Percentiles rank a stretch among this genome's conserved stretches.
Conservation (phyloP, 2,888 invertebrate genomes). For the Leptopterna dolabrata region DNA sequence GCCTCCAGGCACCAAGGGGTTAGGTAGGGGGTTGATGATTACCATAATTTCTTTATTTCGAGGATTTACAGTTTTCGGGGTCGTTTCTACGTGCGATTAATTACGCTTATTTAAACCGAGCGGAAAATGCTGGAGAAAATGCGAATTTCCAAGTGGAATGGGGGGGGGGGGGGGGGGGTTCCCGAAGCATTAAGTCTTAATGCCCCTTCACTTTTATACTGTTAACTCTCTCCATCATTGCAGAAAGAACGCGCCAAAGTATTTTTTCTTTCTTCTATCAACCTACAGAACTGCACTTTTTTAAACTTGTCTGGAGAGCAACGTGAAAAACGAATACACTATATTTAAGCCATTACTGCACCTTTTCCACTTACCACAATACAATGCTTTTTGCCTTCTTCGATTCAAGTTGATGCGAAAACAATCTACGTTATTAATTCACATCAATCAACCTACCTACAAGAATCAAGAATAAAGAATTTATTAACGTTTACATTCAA, state of each 20-base stretch:
- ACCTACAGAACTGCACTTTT: too few relatives aligned
- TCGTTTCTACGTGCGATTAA: neutral
- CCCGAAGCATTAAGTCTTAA: neutral
- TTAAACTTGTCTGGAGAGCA: too few relatives aligned
- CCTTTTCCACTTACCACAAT: too few relatives aligned
- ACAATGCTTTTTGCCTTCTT: too few relatives aligned
- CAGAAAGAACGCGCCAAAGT: neutral
- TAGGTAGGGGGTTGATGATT: neutral
- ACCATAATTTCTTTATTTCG: conserved; percentile 3
- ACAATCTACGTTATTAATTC: too few relatives aligned
- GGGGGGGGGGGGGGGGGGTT: neutral
- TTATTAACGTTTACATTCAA: too few relatives aligned
- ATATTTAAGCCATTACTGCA: too few relatives aligned
- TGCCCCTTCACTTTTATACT: neutral
- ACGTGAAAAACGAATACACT: too few relatives aligned
- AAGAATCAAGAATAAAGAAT: too few relatives aligned
- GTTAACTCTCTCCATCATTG: neutral
- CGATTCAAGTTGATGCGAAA: too few relatives aligned
- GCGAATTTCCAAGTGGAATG: neutral
- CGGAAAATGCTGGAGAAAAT: neutral
- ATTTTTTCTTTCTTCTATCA: too few relatives aligned
- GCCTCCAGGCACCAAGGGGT: neutral
- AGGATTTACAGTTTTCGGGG: conserved; percentile 11
- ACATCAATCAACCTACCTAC: too few relatives aligned
- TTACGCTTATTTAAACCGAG: conserved; percentile 2